phyloP scores from a whole-genome alignment of 2,113 vertebrate species.

The Syngnathus floridae region DNA sequence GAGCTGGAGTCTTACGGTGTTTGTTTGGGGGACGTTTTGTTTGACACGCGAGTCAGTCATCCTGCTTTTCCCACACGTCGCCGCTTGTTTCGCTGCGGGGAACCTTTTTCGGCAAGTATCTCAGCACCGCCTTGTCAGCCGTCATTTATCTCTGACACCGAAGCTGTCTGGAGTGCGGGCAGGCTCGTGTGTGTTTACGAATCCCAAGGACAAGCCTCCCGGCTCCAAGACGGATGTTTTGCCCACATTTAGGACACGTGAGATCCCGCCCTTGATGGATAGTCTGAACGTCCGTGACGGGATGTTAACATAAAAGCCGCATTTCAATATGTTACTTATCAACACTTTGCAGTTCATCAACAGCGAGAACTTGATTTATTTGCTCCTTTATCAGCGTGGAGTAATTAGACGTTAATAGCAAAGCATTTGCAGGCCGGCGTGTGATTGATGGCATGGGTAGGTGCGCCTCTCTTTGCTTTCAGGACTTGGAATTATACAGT shows the following conservation, averaged over 20 bases:
- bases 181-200: not conserved
- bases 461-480: not conserved
- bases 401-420: slow-evolving; percentile 7
- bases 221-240: slow-evolving; percentile 6
- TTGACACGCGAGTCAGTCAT: slow-evolving; percentile 1
- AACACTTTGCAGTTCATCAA: slow-evolving; percentile 11
- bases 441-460: not conserved
- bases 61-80: not conserved
- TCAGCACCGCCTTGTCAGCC: not conserved
- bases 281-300: not conserved
- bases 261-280: not conserved
- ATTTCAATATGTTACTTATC: slow-evolving; percentile 7
- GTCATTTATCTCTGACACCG: slow-evolving; percentile 7
- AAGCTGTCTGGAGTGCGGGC: slow-evolving; percentile 2
- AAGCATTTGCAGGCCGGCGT: not conserved
- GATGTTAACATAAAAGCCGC: slow-evolving; percentile 6
- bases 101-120: not conserved
- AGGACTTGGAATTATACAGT: not conserved
- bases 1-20: not conserved
- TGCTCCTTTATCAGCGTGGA: not conserved
- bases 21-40: not conserved
- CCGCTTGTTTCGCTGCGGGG: not conserved
- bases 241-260: not conserved
- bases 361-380: slow-evolving; percentile 3
- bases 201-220: slow-evolving; percentile 2